phyloP scores from a whole-genome alignment of 2,888 invertebrate genomes.

The Eupithecia vulgata region DNA sequence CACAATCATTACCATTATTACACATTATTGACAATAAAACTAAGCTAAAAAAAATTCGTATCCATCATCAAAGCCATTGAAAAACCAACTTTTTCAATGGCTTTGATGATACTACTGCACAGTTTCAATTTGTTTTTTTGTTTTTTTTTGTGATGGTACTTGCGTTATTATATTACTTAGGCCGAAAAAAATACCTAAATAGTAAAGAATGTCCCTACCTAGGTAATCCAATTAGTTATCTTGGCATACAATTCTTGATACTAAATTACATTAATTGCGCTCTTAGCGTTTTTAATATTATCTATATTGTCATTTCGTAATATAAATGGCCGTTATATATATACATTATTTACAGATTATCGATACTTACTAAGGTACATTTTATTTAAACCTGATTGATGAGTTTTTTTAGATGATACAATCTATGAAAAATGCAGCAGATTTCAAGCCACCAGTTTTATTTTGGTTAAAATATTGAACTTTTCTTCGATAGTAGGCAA shows the following conservation, averaged over 20 bases:
- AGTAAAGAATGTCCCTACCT: background rate
- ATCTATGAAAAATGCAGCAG: background rate
- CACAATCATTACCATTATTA: background rate
- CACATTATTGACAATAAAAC: background rate
- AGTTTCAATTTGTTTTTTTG: no score
- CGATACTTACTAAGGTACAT: background rate
- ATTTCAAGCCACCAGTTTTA: background rate
- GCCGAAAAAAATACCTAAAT: conserved; percentile 19
- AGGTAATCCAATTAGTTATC: background rate
- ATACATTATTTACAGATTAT: conserved; percentile 39
- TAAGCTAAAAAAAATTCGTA: no score
- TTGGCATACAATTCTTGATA: conserved; percentile 18
- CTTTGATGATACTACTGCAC: no score
- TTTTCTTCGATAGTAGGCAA: background rate
- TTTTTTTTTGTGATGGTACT: no score
- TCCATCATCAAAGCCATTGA: no score
- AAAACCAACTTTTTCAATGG: no score
- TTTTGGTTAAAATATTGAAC: background rate
- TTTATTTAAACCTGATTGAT: background rate
- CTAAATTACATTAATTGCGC: conserved; percentile 38
- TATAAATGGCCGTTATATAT: conserved; percentile 45
- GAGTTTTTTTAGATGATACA: background rate
- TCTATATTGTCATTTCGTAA: conserved; percentile 50
- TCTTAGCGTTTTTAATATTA: conserved; percentile 46
- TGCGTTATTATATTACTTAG: conserved; percentile 14